A percentile compares a stretch with the other conserved stretches of the same genome.
phyloP scores from a whole-genome alignment of 2,113 vertebrate genomes.

The Periophthalmodon schlosseri region DNA sequence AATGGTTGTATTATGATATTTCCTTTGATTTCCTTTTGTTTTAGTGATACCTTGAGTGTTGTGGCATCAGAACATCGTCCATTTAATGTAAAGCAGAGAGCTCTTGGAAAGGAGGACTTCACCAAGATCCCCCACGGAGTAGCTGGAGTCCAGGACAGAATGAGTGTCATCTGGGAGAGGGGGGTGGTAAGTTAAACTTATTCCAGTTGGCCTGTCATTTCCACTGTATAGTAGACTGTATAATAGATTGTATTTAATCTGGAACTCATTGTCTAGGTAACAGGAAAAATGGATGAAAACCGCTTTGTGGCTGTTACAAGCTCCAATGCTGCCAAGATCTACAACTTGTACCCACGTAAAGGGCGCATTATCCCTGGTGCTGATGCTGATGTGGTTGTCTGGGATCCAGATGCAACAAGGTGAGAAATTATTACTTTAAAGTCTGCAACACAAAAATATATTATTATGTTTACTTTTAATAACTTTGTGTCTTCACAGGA shows the following conservation, averaged over 20 bases:
- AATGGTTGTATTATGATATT: not conserved
- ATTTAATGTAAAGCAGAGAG: slow-evolving; percentile 93
- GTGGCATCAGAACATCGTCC: slow-evolving; percentile 95
- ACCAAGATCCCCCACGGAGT: slow-evolving; percentile 97
- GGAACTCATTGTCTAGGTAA: slow-evolving; percentile 77
- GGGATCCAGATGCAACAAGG: slow-evolving; percentile 87
- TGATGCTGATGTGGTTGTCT: slow-evolving; percentile 92
- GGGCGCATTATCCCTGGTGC: slow-evolving; percentile 94
- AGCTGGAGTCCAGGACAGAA: slow-evolving; percentile 93
- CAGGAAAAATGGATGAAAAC: slow-evolving; percentile 98
- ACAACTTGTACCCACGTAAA: slow-evolving; percentile 96
- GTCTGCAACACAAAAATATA: too few relatives aligned
- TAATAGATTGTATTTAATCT: not conserved
- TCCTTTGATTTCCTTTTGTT: slow-evolving; percentile 8
- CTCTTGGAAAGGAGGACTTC: slow-evolving; percentile 97
- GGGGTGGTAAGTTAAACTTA: slow-evolving; percentile 85
- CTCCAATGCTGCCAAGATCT: slow-evolving; percentile 95
- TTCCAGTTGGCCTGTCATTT: not conserved
- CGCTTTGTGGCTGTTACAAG: slow-evolving; percentile 95
- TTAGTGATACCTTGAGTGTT: slow-evolving; percentile 91
- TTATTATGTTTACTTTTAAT: not conserved
- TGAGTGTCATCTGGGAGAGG: slow-evolving; percentile 97
- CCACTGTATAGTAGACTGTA: not conserved
- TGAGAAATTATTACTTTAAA: not conserved
- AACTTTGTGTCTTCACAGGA: slow-evolving; percentile 71